Evolutionary conservation across 2,888 invertebrate species (phyloP).

Genomic region (Galeopsomyia nigrocyanea): DNA sequence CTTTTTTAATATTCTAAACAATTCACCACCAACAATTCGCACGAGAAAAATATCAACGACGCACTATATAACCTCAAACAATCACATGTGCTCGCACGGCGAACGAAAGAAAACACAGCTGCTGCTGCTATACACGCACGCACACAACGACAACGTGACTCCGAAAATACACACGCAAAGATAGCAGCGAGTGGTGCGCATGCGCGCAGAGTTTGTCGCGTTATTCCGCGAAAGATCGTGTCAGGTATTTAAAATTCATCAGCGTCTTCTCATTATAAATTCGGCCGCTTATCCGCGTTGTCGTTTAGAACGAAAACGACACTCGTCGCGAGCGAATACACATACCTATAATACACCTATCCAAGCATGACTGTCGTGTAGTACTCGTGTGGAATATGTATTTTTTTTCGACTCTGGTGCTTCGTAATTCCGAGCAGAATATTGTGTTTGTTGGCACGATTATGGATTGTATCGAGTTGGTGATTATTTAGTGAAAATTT

Average conservation of each 20-base stretch:
- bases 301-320: slow-evolving; percentile 36
- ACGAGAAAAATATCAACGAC: background rate
- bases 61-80: slow-evolving; percentile 39
- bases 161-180: slow-evolving; percentile 24
- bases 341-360: background rate
- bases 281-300: slow-evolving; percentile 18
- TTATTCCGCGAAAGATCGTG: slow-evolving; percentile 16
- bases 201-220: too few relatives aligned
- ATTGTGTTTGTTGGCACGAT: slow-evolving; percentile 18
- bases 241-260: slow-evolving; percentile 43
- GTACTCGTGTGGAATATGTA: slow-evolving; percentile 35
- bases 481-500: slow-evolving; percentile 25
- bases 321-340: slow-evolving; percentile 18
- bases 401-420: slow-evolving; percentile 12
- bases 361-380: slow-evolving; percentile 22
- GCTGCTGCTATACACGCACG: background rate
- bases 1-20: slow-evolving; percentile 1
- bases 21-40: slow-evolving; percentile 3
- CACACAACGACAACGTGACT: background rate
- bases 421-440: background rate
- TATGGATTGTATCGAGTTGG: slow-evolving; percentile 36
- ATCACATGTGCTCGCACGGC: slow-evolving; percentile 15
- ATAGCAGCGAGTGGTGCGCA: background rate
- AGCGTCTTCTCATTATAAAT: slow-evolving; percentile 41
- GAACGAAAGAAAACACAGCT: slow-evolving; percentile 19